phyloP scores from a whole-genome alignment of 2,888 invertebrate genomes.

The Tethea ocularis region DNA sequence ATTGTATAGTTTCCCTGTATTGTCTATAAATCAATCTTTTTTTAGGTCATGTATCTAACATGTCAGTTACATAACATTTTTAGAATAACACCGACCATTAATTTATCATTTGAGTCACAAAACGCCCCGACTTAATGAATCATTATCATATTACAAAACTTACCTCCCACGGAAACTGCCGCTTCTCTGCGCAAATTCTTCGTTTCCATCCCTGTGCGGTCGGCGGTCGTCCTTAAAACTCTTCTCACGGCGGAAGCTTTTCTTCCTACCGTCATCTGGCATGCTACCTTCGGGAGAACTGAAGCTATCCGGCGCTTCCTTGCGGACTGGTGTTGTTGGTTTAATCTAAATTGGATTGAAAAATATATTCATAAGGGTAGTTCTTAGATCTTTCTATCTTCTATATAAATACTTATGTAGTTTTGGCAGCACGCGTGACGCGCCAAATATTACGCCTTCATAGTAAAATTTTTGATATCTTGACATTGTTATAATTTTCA shows the following conservation, averaged over 20 bases:
- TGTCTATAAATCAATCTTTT: too few relatives aligned
- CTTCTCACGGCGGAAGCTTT: constrained; percentile 64
- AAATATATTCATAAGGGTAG: background rate
- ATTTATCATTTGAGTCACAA: too few relatives aligned
- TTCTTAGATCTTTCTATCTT: too few relatives aligned
- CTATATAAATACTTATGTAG: too few relatives aligned
- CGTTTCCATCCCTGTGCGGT: constrained; percentile 52
- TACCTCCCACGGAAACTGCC: constrained; percentile 71
- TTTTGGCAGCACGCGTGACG: too few relatives aligned
- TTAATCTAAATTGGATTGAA: constrained; percentile 46
- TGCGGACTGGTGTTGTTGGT: constrained; percentile 64
- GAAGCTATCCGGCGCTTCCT: constrained; percentile 67
- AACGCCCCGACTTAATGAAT: too few relatives aligned
- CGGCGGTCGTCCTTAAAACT: constrained; percentile 72
- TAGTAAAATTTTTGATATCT: too few relatives aligned
- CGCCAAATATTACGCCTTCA: too few relatives aligned
- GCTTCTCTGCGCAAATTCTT: constrained; percentile 65
- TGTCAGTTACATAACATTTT: background rate
- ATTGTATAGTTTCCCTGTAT: too few relatives aligned
- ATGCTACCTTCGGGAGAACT: constrained; percentile 70
- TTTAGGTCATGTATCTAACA: too few relatives aligned
- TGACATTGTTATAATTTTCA: too few relatives aligned
- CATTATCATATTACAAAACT: constrained; percentile 9
- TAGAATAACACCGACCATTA: background rate
- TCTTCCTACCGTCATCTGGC: constrained; percentile 59